Base-by-base conservation (phyloP, 2,797 vertebrate genomes). In the Chaunax sp. region DNA sequence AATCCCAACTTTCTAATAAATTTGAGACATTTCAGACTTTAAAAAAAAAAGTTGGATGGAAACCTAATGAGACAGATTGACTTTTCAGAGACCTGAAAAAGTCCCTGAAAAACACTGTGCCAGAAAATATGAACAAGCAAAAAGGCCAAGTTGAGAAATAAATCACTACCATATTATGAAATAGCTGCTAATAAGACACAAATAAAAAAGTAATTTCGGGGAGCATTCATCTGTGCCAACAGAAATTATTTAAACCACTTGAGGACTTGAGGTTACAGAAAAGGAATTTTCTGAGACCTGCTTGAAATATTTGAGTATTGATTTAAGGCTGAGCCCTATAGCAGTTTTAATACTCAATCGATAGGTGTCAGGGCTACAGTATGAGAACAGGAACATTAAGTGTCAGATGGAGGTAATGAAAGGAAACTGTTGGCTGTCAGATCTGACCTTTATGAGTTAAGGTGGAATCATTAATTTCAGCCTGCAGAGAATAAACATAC, bases 351-450 rank as follows among this genome's bases (percentile, higher is more conserved):
- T 74, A 71, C 80, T 33, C 6, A 10, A 67, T 89, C 82, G 26
- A 89, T 87, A 47, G 0, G 25, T 43, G 78, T 87, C 83, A 71
- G 43, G 18, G 69, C 76, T 59, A 62, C 82, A 70, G 74, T 66
- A 45, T 59, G 44, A 66, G 78, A 71, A 54, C 37, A 3, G 61
- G 26, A 38, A 64, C 73, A 50, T 62, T 71, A 58, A 51, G 67
- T 81, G 76, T 78, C 86, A 84, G 66, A 37, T 50, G 67, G 69
- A 78, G 35, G 77, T 75, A 79, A 83, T 87, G 81, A 87, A 77
- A 73, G 81, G 69, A 87, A 83, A 79, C 57, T 18, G 58, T 62
- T 41, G 60, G 41, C 68, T 83, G 84, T 83, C 86, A 86, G 69
- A 64, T 76, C 47, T 76, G 80, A 84, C 82, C 78, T 85, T 77